Base-by-base conservation (phyloP, 1,140 invertebrate species). In the Drosophila kohkoa region DNA sequence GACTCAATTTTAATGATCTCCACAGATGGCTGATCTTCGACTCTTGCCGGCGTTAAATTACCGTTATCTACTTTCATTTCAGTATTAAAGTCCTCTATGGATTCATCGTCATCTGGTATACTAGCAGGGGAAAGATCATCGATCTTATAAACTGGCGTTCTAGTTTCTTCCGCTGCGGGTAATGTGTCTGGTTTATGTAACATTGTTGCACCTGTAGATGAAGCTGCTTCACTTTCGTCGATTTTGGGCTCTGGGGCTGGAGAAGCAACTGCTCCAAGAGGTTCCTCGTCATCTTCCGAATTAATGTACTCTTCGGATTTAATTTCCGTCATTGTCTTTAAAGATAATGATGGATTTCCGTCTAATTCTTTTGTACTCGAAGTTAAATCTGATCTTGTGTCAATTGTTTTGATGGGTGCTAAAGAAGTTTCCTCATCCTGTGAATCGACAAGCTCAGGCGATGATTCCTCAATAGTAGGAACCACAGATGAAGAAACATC, bases 1-100 rank as follows among this genome's bases (percentile, higher is more conserved):
- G 72, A 77, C 38, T 87, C 82, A 28, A 79, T 60, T 41, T 87
- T 87, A 11, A 82, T 77, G 1, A 58, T 38, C 11, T 46, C 63
- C 11, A 32, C 10, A 5, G 20, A 13, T n/a, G 48, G 15, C 30
- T 55, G 32, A n/a, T 11, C 35, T 32, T 65, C 62, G 13, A 48
- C n/a, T 55, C 60, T 62, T 48, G 64, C 52, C 49, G 11, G 32
- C 16, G 38, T 16, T 43, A 38, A 8, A 10, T 20, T 11, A 5
- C 15, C 20, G 38, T 13, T 57, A 59, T 70, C 67, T 6, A 62
- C 41, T 45, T 70, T 32, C 11, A 43, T 43, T 51, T 13, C 35
- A 62, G 15, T n/a, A 63, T 35, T 30, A 13, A 63, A 63, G 7
- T 64, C 51, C 25, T 38, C 11, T 30, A 11, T 11, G 41, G 55